A percentile compares a stretch with the other conserved stretches of the same genome.
These are phyloP conservation scores for Melanaphis sacchari DNA, from an alignment of 1,140 invertebrate genomes.

Conservation along the genomic window DNA sequence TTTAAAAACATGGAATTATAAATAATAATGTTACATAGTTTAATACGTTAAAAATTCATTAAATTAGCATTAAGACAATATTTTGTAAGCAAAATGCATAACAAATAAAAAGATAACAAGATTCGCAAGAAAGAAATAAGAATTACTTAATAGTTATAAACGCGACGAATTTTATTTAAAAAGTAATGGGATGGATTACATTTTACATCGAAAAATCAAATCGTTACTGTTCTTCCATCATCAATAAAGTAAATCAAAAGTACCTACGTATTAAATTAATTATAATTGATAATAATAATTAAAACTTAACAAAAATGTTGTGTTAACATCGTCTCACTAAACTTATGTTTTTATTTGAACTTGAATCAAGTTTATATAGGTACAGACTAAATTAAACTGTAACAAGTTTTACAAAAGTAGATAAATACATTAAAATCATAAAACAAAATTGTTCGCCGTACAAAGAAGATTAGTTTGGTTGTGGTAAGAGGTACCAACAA, in stretches of 20 bases:
- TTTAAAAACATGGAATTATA: neutral
- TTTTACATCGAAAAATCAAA: neutral
- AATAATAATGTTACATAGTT: neutral
- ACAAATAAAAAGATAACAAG: neutral
- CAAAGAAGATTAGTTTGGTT: neutral
- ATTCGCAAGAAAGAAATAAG: neutral
- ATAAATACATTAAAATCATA: conserved; percentile 37
- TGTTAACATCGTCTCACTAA: neutral
- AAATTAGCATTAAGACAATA: neutral
- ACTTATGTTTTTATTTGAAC: neutral
- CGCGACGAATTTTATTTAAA: neutral
- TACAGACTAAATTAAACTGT: neutral
- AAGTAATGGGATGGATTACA: neutral
- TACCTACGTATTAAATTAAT: neutral
- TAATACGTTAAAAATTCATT: too few relatives aligned
- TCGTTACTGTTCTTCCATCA: neutral
- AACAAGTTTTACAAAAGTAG: neutral
- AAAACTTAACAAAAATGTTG: neutral
- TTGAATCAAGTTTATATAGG: neutral
- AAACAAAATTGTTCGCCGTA: neutral
- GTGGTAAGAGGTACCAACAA: neutral
- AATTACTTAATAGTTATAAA: neutral
- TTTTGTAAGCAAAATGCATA: too few relatives aligned
- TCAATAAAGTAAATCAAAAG: neutral
- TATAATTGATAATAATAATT: neutral